Conservation (phyloP, 2,797 vertebrate genomes). For the Meriones psammophilus region DNA sequence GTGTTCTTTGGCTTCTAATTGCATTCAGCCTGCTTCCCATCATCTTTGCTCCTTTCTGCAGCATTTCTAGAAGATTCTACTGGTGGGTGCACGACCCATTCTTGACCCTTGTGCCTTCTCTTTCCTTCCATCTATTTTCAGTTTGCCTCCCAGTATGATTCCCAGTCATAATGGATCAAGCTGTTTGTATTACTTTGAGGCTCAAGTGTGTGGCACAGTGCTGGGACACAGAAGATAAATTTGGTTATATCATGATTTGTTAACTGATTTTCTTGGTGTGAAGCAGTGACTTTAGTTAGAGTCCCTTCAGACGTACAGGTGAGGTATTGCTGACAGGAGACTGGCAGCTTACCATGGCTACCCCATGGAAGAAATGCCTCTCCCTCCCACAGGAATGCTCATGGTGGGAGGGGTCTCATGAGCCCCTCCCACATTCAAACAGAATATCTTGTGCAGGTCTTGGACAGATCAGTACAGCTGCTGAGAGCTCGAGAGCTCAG, state of each 20-base stretch:
- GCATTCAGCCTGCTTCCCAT: background rate
- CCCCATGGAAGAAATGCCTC: background rate
- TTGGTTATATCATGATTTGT: slow-evolving; percentile 43
- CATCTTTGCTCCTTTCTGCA: background rate
- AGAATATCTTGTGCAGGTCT: background rate
- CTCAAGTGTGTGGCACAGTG: background rate
- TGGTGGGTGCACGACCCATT: background rate
- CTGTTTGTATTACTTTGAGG: slow-evolving; percentile 20
- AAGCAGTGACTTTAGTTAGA: background rate
- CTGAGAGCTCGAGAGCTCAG: background rate
- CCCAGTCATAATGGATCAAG: background rate
- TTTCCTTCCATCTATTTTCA: background rate
- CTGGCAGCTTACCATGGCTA: background rate
- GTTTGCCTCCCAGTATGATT: background rate
- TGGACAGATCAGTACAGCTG: background rate
- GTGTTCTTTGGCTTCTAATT: slow-evolving; percentile 51
- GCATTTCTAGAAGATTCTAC: background rate
- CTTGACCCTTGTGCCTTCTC: background rate
- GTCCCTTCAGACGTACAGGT: background rate
- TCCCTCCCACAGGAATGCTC: background rate
- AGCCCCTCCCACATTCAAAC: background rate
- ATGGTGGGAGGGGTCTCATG: background rate
- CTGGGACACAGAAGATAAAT: slow-evolving; percentile 21
- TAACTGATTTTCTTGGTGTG: background rate
- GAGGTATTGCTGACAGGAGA: background rate